These are phyloP conservation scores for Euzetes globulus DNA, from an alignment of 2,888 invertebrate species.

Conservation along the genomic window DNA sequence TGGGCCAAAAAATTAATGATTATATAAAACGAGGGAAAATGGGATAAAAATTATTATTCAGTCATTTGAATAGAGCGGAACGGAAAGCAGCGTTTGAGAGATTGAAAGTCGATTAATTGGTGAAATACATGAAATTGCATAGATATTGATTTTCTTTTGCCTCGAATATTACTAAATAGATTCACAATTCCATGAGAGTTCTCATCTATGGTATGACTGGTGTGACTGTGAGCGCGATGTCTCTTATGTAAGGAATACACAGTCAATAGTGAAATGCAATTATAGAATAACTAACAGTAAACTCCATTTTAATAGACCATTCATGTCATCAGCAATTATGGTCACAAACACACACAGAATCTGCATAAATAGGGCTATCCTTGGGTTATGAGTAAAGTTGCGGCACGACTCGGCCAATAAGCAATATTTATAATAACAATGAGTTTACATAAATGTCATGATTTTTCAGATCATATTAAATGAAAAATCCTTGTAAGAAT, in stretches of 20 bases:
- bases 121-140: constrained; percentile 2
- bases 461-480: not conserved
- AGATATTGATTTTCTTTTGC: not conserved
- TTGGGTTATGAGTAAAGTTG: not conserved
- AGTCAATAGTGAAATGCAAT: too few species aligned
- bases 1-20: not conserved
- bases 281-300: too few species aligned
- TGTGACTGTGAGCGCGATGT: not conserved
- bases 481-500: not conserved
- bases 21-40: not conserved
- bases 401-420: not conserved
- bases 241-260: not conserved
- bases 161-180: not conserved
- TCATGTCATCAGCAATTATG: too few species aligned
- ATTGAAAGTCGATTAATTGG: not conserved
- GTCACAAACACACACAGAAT: too few species aligned
- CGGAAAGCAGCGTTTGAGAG: not conserved
- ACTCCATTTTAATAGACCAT: too few species aligned
- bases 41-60: not conserved
- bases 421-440: constrained; percentile 8
- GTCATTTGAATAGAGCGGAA: not conserved
- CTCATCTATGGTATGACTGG: not conserved
- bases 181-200: not conserved
- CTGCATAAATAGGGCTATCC: too few species aligned
- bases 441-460: not conserved